phyloP scores from a whole-genome alignment of 2,797 vertebrate species.

The Melanotaenia pygmaea region DNA sequence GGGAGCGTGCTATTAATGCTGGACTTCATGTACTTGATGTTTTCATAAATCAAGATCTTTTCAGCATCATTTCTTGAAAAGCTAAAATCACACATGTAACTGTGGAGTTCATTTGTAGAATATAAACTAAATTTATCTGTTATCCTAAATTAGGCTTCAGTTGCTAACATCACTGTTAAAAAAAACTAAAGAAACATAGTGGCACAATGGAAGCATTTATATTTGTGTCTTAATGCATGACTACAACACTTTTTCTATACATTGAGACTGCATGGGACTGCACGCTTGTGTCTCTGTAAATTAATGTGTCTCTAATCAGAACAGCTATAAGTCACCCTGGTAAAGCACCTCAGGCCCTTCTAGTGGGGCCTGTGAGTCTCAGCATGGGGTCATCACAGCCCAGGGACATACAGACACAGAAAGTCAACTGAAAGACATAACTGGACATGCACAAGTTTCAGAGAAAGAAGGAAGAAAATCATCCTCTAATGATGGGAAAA shows the following conservation, averaged over 20 bases:
- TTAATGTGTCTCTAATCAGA: constrained; percentile 57
- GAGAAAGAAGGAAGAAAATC: constrained; percentile 12
- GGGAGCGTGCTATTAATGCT: constrained; percentile 31
- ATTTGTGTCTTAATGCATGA: neutral
- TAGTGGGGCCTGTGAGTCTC: constrained; percentile 68
- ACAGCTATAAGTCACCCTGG: constrained; percentile 75
- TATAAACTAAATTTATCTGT: neutral
- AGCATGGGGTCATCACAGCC: constrained; percentile 75
- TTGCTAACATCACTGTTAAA: neutral
- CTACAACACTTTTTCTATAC: constrained; percentile 6
- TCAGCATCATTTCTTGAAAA: constrained; percentile 11
- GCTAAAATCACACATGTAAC: neutral
- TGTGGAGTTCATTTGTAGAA: neutral
- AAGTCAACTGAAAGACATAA: constrained; percentile 81
- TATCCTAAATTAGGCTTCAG: neutral
- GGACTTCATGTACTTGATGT: constrained; percentile 35
- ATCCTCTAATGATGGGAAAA: constrained; percentile 14
- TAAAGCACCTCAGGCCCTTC: constrained; percentile 72
- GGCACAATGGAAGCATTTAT: neutral
- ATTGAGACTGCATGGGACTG: constrained; percentile 25
- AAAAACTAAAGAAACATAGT: neutral
- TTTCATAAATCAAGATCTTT: constrained; percentile 9
- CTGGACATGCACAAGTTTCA: constrained; percentile 50
- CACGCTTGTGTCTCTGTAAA: constrained; percentile 24
- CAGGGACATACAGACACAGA: constrained; percentile 66